phyloP scores from a whole-genome alignment of 2,888 invertebrate genomes.

The Eristalinus sepulchralis region DNA sequence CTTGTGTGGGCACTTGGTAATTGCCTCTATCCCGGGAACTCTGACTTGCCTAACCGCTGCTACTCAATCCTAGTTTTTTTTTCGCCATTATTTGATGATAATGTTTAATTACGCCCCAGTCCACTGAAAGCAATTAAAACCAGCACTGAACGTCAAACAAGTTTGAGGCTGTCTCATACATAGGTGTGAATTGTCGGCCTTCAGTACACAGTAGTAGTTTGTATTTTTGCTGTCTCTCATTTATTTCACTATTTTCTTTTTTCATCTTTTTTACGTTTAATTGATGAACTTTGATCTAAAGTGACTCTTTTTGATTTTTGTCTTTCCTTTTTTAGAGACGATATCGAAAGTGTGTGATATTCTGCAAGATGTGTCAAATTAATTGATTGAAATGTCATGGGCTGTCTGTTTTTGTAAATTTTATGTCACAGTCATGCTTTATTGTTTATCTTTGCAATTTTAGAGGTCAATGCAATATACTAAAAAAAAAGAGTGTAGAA shows the following conservation, averaged over 20 bases:
- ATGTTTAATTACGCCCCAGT: constrained; percentile 44
- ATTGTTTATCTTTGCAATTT: not conserved
- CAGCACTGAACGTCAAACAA: constrained; percentile 29
- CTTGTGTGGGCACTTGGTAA: not conserved
- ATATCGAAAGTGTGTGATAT: not conserved
- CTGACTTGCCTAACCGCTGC: constrained; percentile 11
- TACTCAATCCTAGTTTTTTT: constrained; percentile 17
- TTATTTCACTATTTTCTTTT: not conserved
- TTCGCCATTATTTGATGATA: constrained; percentile 53
- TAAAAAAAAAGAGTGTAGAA: no score
- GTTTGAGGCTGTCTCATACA: constrained; percentile 9
- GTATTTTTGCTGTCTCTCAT: not conserved
- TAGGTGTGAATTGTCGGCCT: constrained; percentile 9
- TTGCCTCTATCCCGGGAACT: not conserved
- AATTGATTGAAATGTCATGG: not conserved
- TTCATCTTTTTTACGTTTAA: not conserved
- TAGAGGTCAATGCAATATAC: not conserved
- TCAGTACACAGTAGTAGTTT: not conserved
- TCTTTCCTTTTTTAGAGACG: not conserved
- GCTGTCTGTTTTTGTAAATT: not conserved
- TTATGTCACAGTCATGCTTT: not conserved
- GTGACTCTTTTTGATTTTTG: not conserved
- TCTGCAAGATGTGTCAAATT: no score
- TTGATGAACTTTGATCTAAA: not conserved
- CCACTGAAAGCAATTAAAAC: constrained; percentile 43